These are phyloP conservation scores for Polylopha cassiicola DNA, from an alignment of 2,888 invertebrate species.

Conservation along the genomic window DNA sequence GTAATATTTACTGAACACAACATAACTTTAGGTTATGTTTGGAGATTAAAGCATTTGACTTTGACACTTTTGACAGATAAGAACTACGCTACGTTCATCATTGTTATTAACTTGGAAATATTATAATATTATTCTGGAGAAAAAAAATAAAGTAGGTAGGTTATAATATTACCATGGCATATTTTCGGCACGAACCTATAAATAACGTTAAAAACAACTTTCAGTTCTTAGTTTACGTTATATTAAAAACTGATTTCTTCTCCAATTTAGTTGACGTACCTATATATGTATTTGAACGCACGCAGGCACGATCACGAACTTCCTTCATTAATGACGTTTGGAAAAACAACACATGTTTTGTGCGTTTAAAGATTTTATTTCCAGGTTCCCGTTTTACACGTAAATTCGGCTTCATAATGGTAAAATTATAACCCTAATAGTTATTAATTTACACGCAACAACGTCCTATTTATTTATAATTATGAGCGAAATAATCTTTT, in stretches of 20 bases:
- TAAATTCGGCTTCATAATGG: slow-evolving; percentile 14
- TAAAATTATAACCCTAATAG: background rate
- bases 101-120: no score
- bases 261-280: no score
- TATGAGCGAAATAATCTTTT: slow-evolving; percentile 43
- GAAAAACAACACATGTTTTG: slow-evolving; percentile 60
- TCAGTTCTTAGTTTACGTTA: no score
- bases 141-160: no score
- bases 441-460: no score
- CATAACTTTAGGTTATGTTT: slow-evolving; percentile 53
- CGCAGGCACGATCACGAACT: background rate
- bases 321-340: slow-evolving; percentile 32
- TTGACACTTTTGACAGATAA: slow-evolving; percentile 1
- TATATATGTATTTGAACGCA: no score
- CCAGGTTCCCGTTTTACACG: background rate
- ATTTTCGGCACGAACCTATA: no score
- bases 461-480: no score
- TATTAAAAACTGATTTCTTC: no score
- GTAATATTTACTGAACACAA: slow-evolving; percentile 38
- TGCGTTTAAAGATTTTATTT: slow-evolving; percentile 12
- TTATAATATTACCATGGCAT: no score
- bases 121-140: no score
- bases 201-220: no score
- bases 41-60: slow-evolving; percentile 23
- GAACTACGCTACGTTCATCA: background rate